phyloP scores from a whole-genome alignment of 2,113 vertebrate genomes.

The Fukomys damarensis region DNA sequence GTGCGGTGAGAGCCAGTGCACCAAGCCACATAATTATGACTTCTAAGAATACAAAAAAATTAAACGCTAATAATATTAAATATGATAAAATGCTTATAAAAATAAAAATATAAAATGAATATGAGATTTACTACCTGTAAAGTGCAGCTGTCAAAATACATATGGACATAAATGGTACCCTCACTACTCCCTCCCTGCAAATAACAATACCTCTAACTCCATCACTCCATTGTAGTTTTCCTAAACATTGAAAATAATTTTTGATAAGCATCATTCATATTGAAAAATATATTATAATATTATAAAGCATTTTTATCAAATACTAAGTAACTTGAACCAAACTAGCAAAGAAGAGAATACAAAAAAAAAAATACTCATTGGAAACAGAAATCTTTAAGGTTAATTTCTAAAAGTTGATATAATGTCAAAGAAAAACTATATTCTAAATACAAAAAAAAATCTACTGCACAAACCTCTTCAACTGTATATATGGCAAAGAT shows the following conservation, averaged over 20 bases:
- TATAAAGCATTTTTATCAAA: not conserved
- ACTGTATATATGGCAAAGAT: not conserved
- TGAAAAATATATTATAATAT: not conserved
- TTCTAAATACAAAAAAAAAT: not conserved
- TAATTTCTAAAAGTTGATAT: not conserved
- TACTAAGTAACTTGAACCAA: not conserved
- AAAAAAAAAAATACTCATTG: not conserved
- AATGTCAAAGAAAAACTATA: not conserved
- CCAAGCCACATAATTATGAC: not conserved
- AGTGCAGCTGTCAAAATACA: not conserved
- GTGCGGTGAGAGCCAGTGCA: not conserved
- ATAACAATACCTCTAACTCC: not conserved
- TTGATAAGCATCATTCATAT: not conserved
- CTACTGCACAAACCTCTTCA: not conserved
- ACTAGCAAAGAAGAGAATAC: not conserved
- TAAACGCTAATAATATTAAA: not conserved
- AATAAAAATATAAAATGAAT: not conserved
- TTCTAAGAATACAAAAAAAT: not conserved
- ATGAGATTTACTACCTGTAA: not conserved
- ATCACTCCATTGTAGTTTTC: not conserved
- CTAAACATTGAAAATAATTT: not conserved
- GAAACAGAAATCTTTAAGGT: not conserved
- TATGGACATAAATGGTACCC: rapidly evolving
- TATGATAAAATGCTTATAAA: not conserved
- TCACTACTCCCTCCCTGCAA: not conserved